Base-by-base conservation (phyloP, 2,797 vertebrate genomes). In the Leptatherina wallacei region DNA sequence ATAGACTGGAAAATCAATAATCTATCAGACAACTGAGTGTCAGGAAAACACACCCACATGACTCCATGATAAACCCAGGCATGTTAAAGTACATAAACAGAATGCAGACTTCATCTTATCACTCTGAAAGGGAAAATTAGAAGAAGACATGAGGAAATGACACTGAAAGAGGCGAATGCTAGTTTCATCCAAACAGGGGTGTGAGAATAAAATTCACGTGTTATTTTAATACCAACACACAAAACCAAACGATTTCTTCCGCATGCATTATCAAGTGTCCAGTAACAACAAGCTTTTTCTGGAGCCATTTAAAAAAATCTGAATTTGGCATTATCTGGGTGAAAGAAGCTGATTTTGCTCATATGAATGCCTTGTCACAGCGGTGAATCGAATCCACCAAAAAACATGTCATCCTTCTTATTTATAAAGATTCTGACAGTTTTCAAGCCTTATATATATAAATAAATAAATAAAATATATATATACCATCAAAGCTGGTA, bases 1-100 rank as follows among this genome's bases (percentile, higher is more conserved):
- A 79, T 79, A 82, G 73, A 89, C 83, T 80, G 85, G 81, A 88
- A 89, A 89, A 88, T 89, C 89, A 88, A 88, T 88, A 78, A 87
- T 71, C 84, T 88, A 87, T 86, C 81, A 73, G 74, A 85, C 58
- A 61, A 59, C 36, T 33, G 75, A 40, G 67, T 73, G 82, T 57
- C 60, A 60, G 59, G 74, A 74, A 74, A 60, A 73, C 29, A 67
- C 66, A 71, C 80, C 60, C 1, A 55, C 32, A 27, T 27, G 24
- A 2, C 67, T 33, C 16, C 24, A 27, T 27, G 24, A 27, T 27
- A 27, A 27, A 27, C 35, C 16, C 22, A 27, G 57, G 42, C 49
- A 71, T 54, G 24, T 6, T 10, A 2, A 6, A 30, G 30, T 65
- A 20, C 6, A 58, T 58, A 51, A 54, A 69, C 67, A 73, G 14